Conservation (phyloP, 1,140 invertebrate species). For the Hesperophylax magnus region DNA sequence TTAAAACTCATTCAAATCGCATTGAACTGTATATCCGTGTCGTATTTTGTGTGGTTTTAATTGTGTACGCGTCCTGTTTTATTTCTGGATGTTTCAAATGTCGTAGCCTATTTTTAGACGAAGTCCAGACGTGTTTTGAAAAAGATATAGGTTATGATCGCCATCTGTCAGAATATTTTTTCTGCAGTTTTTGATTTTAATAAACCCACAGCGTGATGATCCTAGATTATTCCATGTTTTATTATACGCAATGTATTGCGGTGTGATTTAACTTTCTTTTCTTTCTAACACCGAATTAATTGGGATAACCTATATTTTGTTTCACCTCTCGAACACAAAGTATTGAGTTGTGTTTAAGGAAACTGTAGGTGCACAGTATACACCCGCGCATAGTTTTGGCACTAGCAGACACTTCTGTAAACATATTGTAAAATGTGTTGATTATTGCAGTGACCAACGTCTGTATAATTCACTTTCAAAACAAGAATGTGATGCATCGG, state of each 20-base stretch:
- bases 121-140: not conserved
- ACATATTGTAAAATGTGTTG: too few species aligned
- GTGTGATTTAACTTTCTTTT: not conserved
- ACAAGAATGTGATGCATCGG: too few species aligned
- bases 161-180: conserved; percentile 30
- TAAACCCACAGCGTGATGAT: too few species aligned
- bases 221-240: too few species aligned
- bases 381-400: too few species aligned
- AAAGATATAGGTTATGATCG: conserved; percentile 25
- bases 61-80: not conserved
- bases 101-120: conserved; percentile 11
- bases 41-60: not conserved
- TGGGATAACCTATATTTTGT: not conserved
- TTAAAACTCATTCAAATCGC: not conserved
- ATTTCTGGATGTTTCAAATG: conserved; percentile 22
- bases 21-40: not conserved
- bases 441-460: too few species aligned
- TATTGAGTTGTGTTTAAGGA: not conserved
- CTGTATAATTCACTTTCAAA: too few species aligned
- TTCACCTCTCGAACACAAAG: not conserved
- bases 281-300: not conserved
- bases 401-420: too few species aligned
- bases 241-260: too few species aligned
- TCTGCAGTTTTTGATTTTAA: not conserved
- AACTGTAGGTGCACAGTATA: too few species aligned